Conservation (phyloP, 2,888 invertebrate species). For the Brenthis ino region DNA sequence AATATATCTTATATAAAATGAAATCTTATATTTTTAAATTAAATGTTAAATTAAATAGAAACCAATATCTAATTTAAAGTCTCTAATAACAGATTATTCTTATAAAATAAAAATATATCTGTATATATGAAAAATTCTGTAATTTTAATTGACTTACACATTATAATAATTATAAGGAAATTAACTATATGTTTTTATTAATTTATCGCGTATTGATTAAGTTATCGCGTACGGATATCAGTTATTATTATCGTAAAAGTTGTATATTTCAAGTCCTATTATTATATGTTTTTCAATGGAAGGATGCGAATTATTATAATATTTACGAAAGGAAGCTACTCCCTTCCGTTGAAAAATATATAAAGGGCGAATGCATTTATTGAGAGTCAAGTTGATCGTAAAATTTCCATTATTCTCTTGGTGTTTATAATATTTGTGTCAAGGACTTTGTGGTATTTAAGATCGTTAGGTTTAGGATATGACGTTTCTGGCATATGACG, state of each 20-base stretch:
- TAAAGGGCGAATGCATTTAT: background rate
- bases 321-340: constrained; percentile 4
- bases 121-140: too few relatives aligned
- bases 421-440: constrained; percentile 15
- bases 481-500: constrained; percentile 6
- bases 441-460: constrained; percentile 18
- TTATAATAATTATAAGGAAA: too few relatives aligned
- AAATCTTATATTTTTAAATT: too few relatives aligned
- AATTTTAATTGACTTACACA: too few relatives aligned
- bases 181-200: too few relatives aligned
- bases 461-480: background rate
- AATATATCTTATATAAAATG: too few relatives aligned
- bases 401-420: background rate
- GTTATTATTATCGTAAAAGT: constrained; percentile 1
- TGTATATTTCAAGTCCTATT: background rate
- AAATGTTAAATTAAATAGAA: too few relatives aligned
- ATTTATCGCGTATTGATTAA: background rate
- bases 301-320: background rate
- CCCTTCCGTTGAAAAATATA: constrained; percentile 6
- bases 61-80: too few relatives aligned
- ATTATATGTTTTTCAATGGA: constrained; percentile 1
- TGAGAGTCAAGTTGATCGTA: background rate
- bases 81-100: too few relatives aligned
- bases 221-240: constrained; percentile 5
- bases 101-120: too few relatives aligned